A percentile compares a stretch with the other conserved stretches of the same genome.
phyloP scores from a whole-genome alignment of 2,113 vertebrate genomes.

The Chlorodrepanis virens region DNA sequence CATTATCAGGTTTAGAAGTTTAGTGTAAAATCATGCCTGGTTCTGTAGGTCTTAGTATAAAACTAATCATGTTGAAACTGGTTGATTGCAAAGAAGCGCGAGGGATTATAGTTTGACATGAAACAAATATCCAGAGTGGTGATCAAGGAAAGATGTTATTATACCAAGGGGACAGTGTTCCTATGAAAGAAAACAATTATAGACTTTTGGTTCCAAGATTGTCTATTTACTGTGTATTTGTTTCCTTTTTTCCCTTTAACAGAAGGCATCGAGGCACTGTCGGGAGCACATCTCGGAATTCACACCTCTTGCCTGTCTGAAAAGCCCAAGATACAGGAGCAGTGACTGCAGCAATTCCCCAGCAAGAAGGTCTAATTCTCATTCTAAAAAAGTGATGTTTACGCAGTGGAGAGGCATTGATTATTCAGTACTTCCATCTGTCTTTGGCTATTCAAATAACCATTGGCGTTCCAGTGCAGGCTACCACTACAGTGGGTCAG shows the following conservation, averaged over 20 bases:
- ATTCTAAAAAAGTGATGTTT: constrained; percentile 79
- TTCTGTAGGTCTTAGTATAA: not conserved
- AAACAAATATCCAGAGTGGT: not conserved
- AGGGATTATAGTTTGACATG: not conserved
- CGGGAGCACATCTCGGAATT: constrained; percentile 79
- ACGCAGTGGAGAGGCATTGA: constrained; percentile 76
- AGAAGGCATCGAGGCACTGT: constrained; percentile 80
- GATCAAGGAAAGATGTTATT: not conserved
- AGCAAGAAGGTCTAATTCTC: constrained; percentile 76
- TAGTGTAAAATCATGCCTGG: not conserved
- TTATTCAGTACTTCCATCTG: constrained; percentile 79
- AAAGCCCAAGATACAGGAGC: constrained; percentile 70
- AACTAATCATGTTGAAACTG: not conserved
- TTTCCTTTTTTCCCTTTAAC: not conserved
- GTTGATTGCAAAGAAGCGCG: not conserved
- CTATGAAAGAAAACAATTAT: not conserved
- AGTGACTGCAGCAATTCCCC: constrained; percentile 69
- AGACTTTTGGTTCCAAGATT: not conserved
- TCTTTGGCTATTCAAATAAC: constrained; percentile 73
- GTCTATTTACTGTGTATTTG: not conserved
- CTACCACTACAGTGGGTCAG: constrained; percentile 64
- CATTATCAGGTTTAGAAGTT: not conserved
- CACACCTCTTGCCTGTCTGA: constrained; percentile 81
- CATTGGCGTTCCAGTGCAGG: constrained; percentile 44
- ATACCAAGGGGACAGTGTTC: not conserved